These are phyloP conservation scores for Syngnathoides biaculeatus DNA, from an alignment of 2,113 vertebrate genomes.

Conservation along the genomic window DNA sequence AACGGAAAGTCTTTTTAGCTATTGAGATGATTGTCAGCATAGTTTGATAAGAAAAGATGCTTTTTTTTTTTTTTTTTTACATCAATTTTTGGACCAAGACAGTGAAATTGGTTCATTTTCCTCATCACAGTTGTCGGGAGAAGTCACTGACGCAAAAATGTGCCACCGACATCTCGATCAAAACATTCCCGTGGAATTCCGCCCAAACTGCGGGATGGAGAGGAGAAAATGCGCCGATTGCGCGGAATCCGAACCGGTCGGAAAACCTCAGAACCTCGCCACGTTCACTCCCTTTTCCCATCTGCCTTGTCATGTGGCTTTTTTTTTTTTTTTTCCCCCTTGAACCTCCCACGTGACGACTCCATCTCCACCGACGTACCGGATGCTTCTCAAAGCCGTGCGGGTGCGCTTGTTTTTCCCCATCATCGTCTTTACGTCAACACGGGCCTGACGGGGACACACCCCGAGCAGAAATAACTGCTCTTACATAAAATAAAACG, in stretches of 20 bases:
- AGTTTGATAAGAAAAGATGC: no score
- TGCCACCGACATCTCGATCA: neutral
- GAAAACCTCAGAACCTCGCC: conserved; percentile 1
- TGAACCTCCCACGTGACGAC: conserved; percentile 16
- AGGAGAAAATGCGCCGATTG: conserved; percentile 6
- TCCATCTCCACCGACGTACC: conserved; percentile 17
- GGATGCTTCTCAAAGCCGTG: conserved; percentile 10
- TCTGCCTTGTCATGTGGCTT: conserved; percentile 10
- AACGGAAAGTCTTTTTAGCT: no score
- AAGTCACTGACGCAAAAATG: neutral
- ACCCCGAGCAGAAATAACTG: conserved; percentile 59
- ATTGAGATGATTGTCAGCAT: no score
- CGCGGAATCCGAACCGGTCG: conserved; percentile 7
- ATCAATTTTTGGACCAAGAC: no score
- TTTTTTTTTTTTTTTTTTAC: no score
- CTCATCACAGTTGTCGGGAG: no score
- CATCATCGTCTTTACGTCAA: conserved; percentile 9
- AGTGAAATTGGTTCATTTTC: no score
- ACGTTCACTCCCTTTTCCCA: conserved; percentile 22
- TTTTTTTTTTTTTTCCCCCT: neutral
- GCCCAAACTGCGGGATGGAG: neutral
- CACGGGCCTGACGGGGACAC: conserved; percentile 27
- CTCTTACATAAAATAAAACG: conserved; percentile 36
- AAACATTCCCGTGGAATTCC: neutral
- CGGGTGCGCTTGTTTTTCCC: conserved; percentile 7